These are phyloP conservation scores for Seira ritae DNA, from an alignment of 2,888 invertebrate species.

Conservation along the genomic window DNA sequence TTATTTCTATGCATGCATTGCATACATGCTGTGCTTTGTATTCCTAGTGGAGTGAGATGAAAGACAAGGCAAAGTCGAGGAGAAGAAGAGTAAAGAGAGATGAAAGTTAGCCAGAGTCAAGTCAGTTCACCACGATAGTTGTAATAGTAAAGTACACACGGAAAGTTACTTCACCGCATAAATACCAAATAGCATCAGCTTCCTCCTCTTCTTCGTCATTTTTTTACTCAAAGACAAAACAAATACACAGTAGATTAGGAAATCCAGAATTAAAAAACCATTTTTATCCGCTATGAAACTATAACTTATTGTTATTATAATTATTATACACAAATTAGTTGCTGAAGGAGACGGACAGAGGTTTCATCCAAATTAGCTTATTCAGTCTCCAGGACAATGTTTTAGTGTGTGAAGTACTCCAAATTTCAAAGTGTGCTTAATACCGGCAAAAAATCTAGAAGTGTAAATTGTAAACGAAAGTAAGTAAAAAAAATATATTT, in stretches of 20 bases:
- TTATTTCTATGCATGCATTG: too few species aligned
- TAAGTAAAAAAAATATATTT: too few species aligned
- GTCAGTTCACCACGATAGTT: constrained; percentile 57
- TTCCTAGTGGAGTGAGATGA: too few species aligned
- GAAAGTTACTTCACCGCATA: constrained; percentile 12
- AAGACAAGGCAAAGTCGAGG: neutral
- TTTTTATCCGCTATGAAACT: too few species aligned
- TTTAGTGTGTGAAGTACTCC: too few species aligned
- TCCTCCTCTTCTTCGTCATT: neutral
- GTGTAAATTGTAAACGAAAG: too few species aligned
- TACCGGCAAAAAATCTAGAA: too few species aligned
- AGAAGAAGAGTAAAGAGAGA: constrained; percentile 6
- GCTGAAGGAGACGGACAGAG: neutral
- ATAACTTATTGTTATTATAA: neutral
- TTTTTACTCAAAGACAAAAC: neutral
- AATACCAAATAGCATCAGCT: neutral
- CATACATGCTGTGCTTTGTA: neutral
- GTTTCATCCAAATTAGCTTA: too few species aligned
- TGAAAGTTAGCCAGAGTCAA: constrained; percentile 23
- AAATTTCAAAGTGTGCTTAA: too few species aligned
- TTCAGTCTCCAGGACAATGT: too few species aligned
- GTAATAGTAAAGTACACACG: constrained; percentile 37
- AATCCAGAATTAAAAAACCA: too few species aligned
- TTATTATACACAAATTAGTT: neutral
- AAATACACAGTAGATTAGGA: neutral